These are phyloP conservation scores for Spilogale gracilis DNA, from an alignment of 2,113 vertebrate species.

Conservation along the genomic window DNA sequence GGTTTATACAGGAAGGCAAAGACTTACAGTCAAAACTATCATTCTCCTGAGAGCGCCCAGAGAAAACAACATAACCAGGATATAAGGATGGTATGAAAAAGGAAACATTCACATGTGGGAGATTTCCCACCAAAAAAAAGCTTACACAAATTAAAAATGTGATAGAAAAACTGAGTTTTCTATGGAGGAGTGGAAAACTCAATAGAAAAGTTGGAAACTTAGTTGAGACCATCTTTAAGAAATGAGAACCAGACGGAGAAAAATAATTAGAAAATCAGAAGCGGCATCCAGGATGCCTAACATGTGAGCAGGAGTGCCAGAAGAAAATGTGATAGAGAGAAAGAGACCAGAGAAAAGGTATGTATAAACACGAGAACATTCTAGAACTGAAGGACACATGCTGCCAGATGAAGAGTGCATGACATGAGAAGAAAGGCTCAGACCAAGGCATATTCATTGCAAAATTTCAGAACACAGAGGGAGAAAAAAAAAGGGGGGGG, in stretches of 20 bases:
- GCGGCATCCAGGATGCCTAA: background rate
- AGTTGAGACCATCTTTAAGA: background rate
- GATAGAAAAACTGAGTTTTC: background rate
- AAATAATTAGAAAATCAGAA: background rate
- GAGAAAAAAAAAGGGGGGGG: background rate
- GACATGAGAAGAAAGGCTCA: background rate
- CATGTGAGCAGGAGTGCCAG: background rate
- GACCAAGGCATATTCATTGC: background rate
- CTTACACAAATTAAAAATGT: background rate
- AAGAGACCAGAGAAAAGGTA: background rate
- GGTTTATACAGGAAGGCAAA: background rate
- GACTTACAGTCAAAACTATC: background rate
- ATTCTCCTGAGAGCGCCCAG: background rate
- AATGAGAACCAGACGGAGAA: background rate
- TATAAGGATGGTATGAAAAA: background rate
- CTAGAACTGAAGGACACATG: background rate
- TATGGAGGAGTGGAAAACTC: background rate
- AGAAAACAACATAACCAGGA: background rate
- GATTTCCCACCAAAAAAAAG: accelerated
- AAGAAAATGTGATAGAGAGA: too few species aligned
- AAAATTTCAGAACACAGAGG: background rate
- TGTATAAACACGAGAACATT: background rate
- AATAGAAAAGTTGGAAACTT: background rate
- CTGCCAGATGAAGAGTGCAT: background rate
- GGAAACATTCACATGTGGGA: background rate